Evolutionary conservation across 1,140 invertebrate genomes (phyloP).

Genomic region (Ceratoteleas bidentatus): DNA sequence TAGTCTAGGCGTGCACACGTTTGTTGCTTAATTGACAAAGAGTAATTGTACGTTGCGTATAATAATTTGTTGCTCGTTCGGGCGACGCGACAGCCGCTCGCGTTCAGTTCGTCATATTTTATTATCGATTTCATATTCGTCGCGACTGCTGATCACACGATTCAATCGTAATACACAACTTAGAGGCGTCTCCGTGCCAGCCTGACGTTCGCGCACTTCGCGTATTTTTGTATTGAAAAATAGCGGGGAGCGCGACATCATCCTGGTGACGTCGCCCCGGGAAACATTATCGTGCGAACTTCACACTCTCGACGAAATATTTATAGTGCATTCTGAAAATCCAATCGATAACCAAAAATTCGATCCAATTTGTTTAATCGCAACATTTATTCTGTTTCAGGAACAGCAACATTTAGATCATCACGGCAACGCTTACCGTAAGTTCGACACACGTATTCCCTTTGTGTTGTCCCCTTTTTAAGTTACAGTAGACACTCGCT

Average conservation of each 20-base stretch:
- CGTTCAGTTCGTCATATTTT: conserved; percentile 42
- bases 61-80: conserved; percentile 49
- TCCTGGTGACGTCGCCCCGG: conserved; percentile 78
- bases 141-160: conserved; percentile 24
- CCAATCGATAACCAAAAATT: neutral
- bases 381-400: conserved; percentile 71
- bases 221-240: conserved; percentile 53
- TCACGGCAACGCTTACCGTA: conserved; percentile 77
- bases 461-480: neutral
- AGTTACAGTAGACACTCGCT: neutral
- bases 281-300: conserved; percentile 74
- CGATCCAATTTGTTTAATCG: conserved; percentile 11
- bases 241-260: conserved; percentile 69
- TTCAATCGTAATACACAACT: conserved; percentile 38
- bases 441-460: conserved; percentile 64
- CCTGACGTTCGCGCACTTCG: conserved; percentile 37
- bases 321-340: conserved; percentile 37
- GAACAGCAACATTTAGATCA: conserved; percentile 75
- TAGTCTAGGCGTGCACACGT: conserved; percentile 38
- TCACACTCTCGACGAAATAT: conserved; percentile 31
- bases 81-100: conserved; percentile 23
- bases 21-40: conserved; percentile 55
- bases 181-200: conserved; percentile 25
- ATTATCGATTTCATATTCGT: conserved; percentile 38
- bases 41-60: conserved; percentile 58